Evolutionary conservation across 2,888 invertebrate genomes (phyloP).

Genomic region (Tuberolachnus salignus): DNA sequence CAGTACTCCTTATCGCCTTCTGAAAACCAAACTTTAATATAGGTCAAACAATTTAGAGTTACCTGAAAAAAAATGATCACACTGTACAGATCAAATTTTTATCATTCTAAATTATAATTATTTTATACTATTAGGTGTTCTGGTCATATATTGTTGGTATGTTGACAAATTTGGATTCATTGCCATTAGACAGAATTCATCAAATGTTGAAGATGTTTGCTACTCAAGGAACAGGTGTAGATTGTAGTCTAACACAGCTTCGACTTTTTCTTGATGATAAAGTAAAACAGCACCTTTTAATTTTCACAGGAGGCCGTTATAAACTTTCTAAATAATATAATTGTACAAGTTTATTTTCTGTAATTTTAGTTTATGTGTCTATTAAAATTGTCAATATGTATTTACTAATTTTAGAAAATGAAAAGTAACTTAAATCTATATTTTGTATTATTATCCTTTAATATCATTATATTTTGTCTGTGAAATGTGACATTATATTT

Average conservation of each 20-base stretch:
- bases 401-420: no score
- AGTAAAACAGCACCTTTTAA: constrained; percentile 86
- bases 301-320: constrained; percentile 86
- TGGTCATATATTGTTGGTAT: constrained; percentile 98
- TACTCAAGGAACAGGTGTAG: constrained; percentile 85
- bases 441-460: no score
- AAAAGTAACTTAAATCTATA: no score
- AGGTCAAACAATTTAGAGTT: no score
- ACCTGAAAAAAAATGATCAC: no score
- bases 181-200: constrained; percentile 90
- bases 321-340: constrained; percentile 73
- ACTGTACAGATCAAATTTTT: background rate
- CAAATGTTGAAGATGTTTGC: constrained; percentile 97
- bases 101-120: constrained; percentile 9
- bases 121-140: constrained; percentile 69
- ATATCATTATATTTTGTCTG: no score
- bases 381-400: no score
- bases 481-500: no score
- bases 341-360: background rate
- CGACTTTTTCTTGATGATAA: constrained; percentile 89
- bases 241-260: constrained; percentile 86
- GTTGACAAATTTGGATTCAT: constrained; percentile 90
- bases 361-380: background rate
- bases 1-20: no score
- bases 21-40: no score